Evolutionary conservation across 2,113 vertebrate genomes (phyloP).

Genomic region (Lathamus discolor): DNA sequence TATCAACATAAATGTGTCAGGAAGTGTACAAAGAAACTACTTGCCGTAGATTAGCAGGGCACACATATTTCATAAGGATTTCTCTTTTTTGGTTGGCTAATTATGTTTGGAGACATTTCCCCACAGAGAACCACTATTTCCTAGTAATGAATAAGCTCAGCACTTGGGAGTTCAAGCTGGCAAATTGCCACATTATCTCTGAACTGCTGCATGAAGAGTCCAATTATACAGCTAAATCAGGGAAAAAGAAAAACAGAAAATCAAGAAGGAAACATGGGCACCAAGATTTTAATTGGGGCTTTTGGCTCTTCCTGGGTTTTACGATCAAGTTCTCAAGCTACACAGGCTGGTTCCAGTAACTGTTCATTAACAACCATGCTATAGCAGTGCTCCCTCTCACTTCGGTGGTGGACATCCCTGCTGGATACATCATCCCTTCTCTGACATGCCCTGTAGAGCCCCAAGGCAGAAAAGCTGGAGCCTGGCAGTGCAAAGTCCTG

Average conservation of each 20-base stretch:
- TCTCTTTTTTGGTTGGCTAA: conserved; percentile 28
- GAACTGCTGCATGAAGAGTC: conserved; percentile 53
- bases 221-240: conserved; percentile 39
- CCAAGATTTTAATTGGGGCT: not conserved
- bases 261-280: not conserved
- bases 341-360: not conserved
- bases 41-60: conserved; percentile 35
- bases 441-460: not conserved
- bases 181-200: conserved; percentile 64
- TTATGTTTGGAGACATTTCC: conserved; percentile 61
- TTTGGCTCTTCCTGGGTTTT: not conserved
- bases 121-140: conserved; percentile 53
- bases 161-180: conserved; percentile 61
- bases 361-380: not conserved
- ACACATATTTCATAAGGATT: conserved; percentile 18
- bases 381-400: not conserved
- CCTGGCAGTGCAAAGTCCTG: not conserved
- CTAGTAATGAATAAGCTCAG: conserved; percentile 66
- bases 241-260: not conserved
- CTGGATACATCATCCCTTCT: not conserved
- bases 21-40: not conserved
- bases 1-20: not conserved
- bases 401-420: not conserved
- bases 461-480: not conserved
- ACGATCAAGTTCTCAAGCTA: not conserved